Conservation (phyloP, 2,113 vertebrate species). For the Clarias batrachus region DNA sequence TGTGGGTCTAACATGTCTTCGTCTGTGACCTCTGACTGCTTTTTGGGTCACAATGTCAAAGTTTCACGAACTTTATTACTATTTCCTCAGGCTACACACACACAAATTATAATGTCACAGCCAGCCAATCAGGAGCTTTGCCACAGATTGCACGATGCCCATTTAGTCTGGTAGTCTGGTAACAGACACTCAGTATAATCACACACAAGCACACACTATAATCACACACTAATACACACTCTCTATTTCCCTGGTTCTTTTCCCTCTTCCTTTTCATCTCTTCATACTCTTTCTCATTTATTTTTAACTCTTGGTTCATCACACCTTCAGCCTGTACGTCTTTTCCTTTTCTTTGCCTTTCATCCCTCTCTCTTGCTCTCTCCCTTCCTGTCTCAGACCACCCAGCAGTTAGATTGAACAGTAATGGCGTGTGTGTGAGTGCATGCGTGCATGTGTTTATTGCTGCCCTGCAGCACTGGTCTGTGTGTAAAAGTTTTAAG, state of each 20-base stretch:
- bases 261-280: not conserved
- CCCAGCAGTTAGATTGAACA: not conserved
- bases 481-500: constrained; percentile 4
- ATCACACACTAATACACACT: not conserved
- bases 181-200: not conserved
- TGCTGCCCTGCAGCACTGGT: not conserved
- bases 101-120: not conserved
- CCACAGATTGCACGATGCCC: not conserved
- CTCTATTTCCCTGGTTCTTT: not conserved
- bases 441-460: not conserved
- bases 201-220: not conserved
- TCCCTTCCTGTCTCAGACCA: not conserved
- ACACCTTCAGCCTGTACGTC: not conserved
- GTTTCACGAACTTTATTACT: constrained; percentile 17
- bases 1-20: not conserved
- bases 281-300: not conserved
- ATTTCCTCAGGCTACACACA: constrained; percentile 27
- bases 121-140: not conserved
- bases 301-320: not conserved
- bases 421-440: not conserved
- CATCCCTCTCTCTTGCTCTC: not conserved
- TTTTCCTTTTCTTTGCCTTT: not conserved
- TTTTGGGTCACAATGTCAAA: constrained; percentile 29
- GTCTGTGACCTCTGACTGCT: constrained; percentile 22
- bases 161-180: not conserved